phyloP scores from a whole-genome alignment of 53 echinoderm and acorn worm genomes.

The Zoroaster sp. region DNA sequence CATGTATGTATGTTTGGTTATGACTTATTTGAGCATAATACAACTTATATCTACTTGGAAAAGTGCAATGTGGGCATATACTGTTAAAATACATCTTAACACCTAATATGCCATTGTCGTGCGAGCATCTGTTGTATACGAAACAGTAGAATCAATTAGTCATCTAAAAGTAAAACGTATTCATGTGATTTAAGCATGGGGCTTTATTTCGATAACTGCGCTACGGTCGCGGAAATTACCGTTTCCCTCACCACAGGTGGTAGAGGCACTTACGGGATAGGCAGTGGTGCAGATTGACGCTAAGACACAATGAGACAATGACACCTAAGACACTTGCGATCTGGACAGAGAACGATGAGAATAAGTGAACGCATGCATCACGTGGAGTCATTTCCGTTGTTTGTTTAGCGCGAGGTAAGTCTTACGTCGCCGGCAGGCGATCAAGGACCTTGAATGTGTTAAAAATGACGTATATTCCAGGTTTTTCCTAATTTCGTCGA shows the following conservation, averaged over 20 bases:
- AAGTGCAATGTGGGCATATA: too few species aligned
- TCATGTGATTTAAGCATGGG: too few species aligned
- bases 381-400: constrained; percentile 5
- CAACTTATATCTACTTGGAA: too few species aligned
- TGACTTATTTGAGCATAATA: too few species aligned
- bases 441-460: not conserved
- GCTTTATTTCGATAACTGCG: not conserved
- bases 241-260: constrained; percentile 12
- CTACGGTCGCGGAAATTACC: not conserved
- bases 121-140: too few species aligned
- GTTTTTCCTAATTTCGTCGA: not conserved
- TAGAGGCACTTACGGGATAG: not conserved
- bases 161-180: too few species aligned
- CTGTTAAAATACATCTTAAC: too few species aligned
- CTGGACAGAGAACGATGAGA: not conserved
- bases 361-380: not conserved
- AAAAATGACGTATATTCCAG: not conserved
- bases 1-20: too few species aligned
- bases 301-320: not conserved
- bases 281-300: not conserved
- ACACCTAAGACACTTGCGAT: not conserved
- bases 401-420: not conserved
- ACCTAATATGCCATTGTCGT: too few species aligned
- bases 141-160: too few species aligned
- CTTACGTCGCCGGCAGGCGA: too few species aligned